A percentile compares a stretch with the other conserved stretches of the same genome.
phyloP scores from a whole-genome alignment of 2,888 invertebrate species.

The Polymixis lichenea region DNA sequence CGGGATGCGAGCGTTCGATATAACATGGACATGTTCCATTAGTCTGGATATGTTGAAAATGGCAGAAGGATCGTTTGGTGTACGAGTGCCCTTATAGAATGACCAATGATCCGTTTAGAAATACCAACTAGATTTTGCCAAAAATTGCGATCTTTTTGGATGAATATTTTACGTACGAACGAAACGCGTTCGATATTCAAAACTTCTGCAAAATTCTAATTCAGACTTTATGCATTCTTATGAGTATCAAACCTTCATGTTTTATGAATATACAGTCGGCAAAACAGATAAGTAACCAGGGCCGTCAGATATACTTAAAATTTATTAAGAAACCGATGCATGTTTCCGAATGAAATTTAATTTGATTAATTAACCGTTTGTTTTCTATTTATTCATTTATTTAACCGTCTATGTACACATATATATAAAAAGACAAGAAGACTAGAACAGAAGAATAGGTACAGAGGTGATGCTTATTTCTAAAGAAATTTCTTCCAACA shows the following conservation, averaged over 20 bases:
- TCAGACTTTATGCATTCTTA: not conserved
- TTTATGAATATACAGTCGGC: not conserved
- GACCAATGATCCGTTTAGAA: conserved; percentile 49
- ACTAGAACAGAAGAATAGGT: too few species aligned
- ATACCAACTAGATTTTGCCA: not conserved
- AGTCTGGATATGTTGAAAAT: conserved; percentile 59
- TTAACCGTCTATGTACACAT: too few species aligned
- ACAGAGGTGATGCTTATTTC: too few species aligned
- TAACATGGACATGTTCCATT: conserved; percentile 61
- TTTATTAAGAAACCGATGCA: too few species aligned
- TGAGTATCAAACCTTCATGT: not conserved
- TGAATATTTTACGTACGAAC: not conserved
- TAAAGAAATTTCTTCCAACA: too few species aligned
- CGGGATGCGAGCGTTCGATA: conserved; percentile 45
- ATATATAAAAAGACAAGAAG: too few species aligned
- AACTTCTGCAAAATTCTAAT: not conserved
- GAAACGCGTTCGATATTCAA: not conserved
- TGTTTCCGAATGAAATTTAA: too few species aligned
- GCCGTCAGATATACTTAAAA: too few species aligned
- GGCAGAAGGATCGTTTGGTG: conserved; percentile 37
- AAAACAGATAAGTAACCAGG: too few species aligned
- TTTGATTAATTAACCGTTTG: too few species aligned
- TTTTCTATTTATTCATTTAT: too few species aligned
- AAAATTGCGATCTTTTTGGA: not conserved
- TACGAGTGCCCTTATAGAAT: conserved; percentile 34